A percentile compares a stretch with the other conserved stretches of the same genome.
These are phyloP conservation scores for Elysia chlorotica DNA, from an alignment of 1,140 invertebrate genomes.

Conservation along the genomic window DNA sequence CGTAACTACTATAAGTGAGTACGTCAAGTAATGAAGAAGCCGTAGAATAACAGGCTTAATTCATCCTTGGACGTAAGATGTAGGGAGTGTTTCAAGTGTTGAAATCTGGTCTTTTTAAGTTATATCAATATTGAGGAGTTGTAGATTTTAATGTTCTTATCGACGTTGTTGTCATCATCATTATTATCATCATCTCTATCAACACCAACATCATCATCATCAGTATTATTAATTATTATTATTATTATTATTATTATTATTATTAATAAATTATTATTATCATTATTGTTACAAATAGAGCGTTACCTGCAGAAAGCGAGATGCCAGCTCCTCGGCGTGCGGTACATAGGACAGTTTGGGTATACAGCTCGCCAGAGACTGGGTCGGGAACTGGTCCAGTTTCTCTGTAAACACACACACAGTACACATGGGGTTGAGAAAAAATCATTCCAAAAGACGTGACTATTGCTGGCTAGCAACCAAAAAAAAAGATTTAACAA, in stretches of 20 bases:
- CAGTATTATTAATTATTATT: neutral
- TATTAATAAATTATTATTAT: neutral
- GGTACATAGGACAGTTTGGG: conserved; percentile 84
- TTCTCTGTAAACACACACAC: conserved; percentile 67
- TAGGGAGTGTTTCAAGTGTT: neutral
- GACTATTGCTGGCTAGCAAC: neutral
- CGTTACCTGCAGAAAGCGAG: conserved; percentile 74
- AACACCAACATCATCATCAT: no score
- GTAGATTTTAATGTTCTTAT: no score
- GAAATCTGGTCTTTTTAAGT: neutral
- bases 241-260: neutral
- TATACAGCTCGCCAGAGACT: conserved; percentile 83
- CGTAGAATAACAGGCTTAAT: neutral
- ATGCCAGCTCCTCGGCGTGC: conserved; percentile 86
- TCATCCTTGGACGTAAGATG: neutral
- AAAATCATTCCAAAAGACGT: no score
- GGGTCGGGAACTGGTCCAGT: conserved; percentile 75
- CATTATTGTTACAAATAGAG: neutral
- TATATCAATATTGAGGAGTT: neutral
- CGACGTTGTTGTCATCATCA: no score
- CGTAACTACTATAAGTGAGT: neutral
- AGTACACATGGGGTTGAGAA: neutral
- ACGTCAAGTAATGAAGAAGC: neutral
- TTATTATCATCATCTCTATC: no score
- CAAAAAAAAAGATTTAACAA: neutral